A percentile compares a stretch with the other conserved stretches of the same genome.
phyloP scores from a whole-genome alignment of 1,140 invertebrate genomes.

The Drosophila arizonae region DNA sequence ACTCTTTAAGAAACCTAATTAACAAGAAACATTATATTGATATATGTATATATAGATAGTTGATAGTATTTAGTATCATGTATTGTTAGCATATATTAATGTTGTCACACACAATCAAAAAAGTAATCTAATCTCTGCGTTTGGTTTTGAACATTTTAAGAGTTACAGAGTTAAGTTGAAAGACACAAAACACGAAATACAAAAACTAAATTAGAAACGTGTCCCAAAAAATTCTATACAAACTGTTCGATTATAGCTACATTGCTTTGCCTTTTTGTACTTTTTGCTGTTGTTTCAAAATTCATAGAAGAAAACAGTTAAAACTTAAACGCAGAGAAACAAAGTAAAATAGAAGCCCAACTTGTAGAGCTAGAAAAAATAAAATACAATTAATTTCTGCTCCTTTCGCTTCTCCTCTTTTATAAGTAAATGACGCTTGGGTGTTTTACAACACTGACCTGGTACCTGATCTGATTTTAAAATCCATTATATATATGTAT shows the following conservation, averaged over 20 bases:
- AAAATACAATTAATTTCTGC: too few species aligned
- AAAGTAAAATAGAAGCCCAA: background rate
- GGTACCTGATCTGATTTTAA: constrained; percentile 44
- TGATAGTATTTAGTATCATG: constrained; percentile 22
- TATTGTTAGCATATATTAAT: constrained; percentile 20
- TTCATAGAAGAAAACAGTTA: constrained; percentile 11
- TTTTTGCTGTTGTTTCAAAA: constrained; percentile 7
- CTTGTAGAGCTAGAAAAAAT: too few species aligned
- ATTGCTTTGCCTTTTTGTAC: constrained; percentile 75
- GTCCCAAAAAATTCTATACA: constrained; percentile 41
- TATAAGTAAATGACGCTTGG: constrained; percentile 13
- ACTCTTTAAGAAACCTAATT: constrained; percentile 74
- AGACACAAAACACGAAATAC: constrained; percentile 1
- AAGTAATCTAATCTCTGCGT: constrained; percentile 39
- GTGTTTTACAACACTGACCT: constrained; percentile 20
- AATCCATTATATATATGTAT: constrained; percentile 35
- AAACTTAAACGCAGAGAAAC: constrained; percentile 34
- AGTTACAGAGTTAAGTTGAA: background rate
- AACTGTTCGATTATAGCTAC: constrained; percentile 61
- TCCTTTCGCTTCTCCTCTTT: too few species aligned
- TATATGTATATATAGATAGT: constrained; percentile 41
- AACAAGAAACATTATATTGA: constrained; percentile 58
- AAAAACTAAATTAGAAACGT: constrained; percentile 13
- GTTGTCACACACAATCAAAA: constrained; percentile 50
- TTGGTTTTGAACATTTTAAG: constrained; percentile 30